Conservation (phyloP, 1,140 invertebrate species). For the Lepidostoma basale region DNA sequence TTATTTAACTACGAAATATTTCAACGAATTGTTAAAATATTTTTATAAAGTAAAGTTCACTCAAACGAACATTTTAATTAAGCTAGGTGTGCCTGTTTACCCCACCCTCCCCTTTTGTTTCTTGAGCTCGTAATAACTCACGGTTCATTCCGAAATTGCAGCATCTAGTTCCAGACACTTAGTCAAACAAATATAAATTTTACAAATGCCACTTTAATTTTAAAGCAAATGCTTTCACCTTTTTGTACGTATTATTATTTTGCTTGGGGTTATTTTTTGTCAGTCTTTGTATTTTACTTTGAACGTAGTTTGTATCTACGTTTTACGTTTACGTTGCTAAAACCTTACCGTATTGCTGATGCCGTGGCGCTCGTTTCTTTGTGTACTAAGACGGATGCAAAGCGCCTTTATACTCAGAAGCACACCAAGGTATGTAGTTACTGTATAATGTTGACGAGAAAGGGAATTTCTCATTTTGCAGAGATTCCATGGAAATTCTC, state of each 20-base stretch:
- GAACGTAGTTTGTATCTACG: conserved; percentile 8
- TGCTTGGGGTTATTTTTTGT: background rate
- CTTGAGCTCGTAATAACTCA: conserved; percentile 21
- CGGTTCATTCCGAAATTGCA: background rate
- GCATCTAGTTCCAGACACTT: no score
- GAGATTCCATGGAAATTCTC: no score
- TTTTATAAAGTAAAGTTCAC: no score
- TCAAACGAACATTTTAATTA: conserved; percentile 1
- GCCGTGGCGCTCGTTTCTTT: background rate
- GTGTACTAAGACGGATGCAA: conserved; percentile 2
- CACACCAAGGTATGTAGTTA: no score
- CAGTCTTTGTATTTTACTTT: conserved; percentile 14
- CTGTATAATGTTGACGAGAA: no score
- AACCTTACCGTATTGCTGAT: conserved; percentile 21
- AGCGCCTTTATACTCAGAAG: background rate
- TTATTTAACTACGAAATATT: no score
- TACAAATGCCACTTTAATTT: no score
- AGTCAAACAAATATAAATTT: no score
- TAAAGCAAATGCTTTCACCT: no score
- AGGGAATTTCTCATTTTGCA: no score
- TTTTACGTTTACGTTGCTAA: conserved; percentile 3
- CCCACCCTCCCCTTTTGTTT: conserved; percentile 6
- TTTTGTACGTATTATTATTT: background rate
- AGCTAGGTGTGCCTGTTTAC: conserved; percentile 10
- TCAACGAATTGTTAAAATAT: no score